Evolutionary conservation across 2,888 invertebrate species (phyloP), one percentile per base, ranked within the genome.

Genomic region (Diarsia dahlii): DNA sequence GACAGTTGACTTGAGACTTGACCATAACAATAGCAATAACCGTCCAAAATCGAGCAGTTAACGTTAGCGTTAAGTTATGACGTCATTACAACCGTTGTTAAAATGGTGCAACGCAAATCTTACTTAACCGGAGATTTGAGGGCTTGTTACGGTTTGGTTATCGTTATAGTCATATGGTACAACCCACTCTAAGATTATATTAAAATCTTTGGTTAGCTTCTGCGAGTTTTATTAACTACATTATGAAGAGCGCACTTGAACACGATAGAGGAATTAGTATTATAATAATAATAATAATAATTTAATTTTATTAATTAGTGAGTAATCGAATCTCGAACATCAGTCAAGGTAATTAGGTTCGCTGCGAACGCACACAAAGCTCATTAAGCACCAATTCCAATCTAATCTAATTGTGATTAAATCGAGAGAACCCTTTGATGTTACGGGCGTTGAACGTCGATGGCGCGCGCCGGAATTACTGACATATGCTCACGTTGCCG

Each of bases 341-440:
- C 58, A 79, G 76, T 76, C 84, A 82, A 80, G 80, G 79, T 87
- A 86, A 88, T 89, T 86, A 84, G 78, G 80, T 86, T 81, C 72
- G 76, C 80, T 74, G 84, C 70, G 81, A 86, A 75, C 85, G 74
- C 84, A 85, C 84, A 85, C 87, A 86, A 89, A 85, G 86, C 83
- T 88, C 90, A 90, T 90, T 89, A 92, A 88, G 91, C 89, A 91
- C 88, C 89, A 89, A 89, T 89, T 89, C 85, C 84, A 88, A 89
- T 90, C 87, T 89, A 91, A 93, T 93, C 90, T 90, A 91, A 90
- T 90, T 87, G 88, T 91, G 90, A 93, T 92, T 91, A 89, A 91
- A 91, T 91, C 83, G 86, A 88, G 87, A 87, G 87, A 85, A 85
- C 86, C 90, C 91, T 91, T 92, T 92, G 91, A 92, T 90, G 89